These are phyloP conservation scores for Microtus ochrogaster DNA, from an alignment of 2,113 vertebrate genomes.

Conservation along the genomic window DNA sequence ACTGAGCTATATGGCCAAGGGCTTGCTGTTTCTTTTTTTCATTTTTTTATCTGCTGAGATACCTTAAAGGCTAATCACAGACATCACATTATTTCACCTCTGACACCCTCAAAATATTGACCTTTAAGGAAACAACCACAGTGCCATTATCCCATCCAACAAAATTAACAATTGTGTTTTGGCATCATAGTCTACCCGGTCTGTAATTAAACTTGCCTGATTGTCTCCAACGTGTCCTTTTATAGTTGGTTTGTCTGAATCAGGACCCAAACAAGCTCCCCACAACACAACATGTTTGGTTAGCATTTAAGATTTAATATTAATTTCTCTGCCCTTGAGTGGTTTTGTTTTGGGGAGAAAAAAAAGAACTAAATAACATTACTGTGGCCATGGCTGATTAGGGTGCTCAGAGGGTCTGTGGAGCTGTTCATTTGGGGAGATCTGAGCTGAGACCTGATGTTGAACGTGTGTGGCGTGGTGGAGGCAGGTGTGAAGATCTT, in stretches of 20 bases:
- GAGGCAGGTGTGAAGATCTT: not conserved
- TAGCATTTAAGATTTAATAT: conserved; percentile 53
- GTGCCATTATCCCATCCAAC: conserved; percentile 46
- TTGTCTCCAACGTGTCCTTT: conserved; percentile 46
- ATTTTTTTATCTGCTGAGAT: conserved; percentile 18
- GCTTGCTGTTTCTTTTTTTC: not conserved
- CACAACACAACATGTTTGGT: not conserved
- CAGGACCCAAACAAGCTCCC: conserved; percentile 45
- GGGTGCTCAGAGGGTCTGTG: not conserved
- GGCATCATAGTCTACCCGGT: not conserved
- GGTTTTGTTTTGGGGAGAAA: not conserved
- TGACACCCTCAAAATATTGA: conserved; percentile 65
- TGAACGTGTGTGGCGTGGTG: not conserved
- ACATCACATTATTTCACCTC: conserved; percentile 62
- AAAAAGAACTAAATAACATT: not conserved
- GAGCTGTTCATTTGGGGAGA: not conserved
- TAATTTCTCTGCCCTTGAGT: conserved; percentile 25
- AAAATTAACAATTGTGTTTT: conserved; percentile 62
- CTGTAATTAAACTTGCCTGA: conserved; percentile 58
- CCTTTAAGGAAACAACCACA: not conserved
- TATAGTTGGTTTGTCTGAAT: conserved; percentile 33
- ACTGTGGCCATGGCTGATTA: not conserved
- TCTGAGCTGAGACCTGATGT: not conserved
- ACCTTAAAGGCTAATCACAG: conserved; percentile 36
- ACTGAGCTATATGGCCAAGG: not conserved